Evolutionary conservation across 2,797 vertebrate genomes (phyloP), one percentile per base, ranked within the genome.

Genomic region (Capromys pilorides): DNA sequence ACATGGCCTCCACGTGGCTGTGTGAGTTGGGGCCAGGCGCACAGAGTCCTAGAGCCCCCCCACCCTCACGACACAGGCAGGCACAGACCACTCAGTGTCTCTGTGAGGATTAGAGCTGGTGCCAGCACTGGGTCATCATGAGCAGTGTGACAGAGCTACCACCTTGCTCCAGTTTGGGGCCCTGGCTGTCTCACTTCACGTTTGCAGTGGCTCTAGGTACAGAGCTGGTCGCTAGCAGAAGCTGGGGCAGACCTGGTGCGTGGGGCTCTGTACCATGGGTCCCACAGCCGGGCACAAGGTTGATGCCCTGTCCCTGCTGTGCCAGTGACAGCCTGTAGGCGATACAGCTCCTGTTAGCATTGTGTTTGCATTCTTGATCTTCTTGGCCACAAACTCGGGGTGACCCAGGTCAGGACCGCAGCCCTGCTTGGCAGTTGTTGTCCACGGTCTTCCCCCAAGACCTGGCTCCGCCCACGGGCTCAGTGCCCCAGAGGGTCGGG

Each of bases 61-160:
- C 12, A n/a, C n/a, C 24, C 45, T 73, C 36, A 4, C 45, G n/a
- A 16, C 69, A 7, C 81, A 0, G 4, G n/a, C 80, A 18, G 0
- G 31, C 14, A 36, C 14, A 28, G 21, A 1, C 22, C 1, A 2
- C 1, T n/a, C 31, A 24, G 28, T 22, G 28, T 19, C 7, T 0
- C 36, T 0, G 1, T 24, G n/a, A 36, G 45, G 16, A 8, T 10
- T 6, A 19, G 28, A 86, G 80, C 21, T 54, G 36, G 2, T 3
- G 8, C 28, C 0, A 7, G 3, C 26, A 9, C 18, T 6, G 4
- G 14, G 61, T n/a, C 45, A 11, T 1, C 36, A 33, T 16, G 4
- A 64, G 28, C 31, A 2, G 1, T 14, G 0, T 54, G 11, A 39
- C 57, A 18, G 22, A 26, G 59, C 59, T 8, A 22, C 22, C 22